Evolutionary conservation across 1,140 invertebrate genomes (phyloP), one percentile per base, ranked within the genome.

Genomic region (Leptinotarsa undecemlineata): DNA sequence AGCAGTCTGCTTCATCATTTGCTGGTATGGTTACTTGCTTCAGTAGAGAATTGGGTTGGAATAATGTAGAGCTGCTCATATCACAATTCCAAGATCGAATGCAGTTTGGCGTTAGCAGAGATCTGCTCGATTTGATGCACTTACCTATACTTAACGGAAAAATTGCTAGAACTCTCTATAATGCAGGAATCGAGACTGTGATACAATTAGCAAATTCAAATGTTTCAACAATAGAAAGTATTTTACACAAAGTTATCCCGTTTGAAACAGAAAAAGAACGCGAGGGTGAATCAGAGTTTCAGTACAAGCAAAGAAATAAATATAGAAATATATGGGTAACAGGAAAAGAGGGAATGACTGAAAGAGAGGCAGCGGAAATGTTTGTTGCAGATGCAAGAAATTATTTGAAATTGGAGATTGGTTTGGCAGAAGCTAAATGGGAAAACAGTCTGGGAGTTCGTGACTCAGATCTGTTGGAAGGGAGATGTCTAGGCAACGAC

Each of bases 1-100:
- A 99, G 86, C 96, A 98, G 84, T 92, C 94, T 67, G 92, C 97
- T n/a, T 92, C 97, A 42, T 97, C 96, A 33, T 98, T 98, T 91
- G 96, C 98, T 69, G 97, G 96, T 91, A 89, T 85, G 82, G 82
- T 81, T 21, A 83, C 81, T 13, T 75, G 81, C 13, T 84, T 84
- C 71, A 77, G 96, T 87, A 90, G 91, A 79, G 91, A 96, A 67
- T 86, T 99, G n/a, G 94, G 96, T 3, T 99, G 97, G 97, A 90
- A 90, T 71, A 96, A 92, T 82, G 87, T 99, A 72, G 94, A 98
- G 85, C 86, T 97, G 47, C 86, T 99, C 3, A 89, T 99, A 15
- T 91, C 92, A 5, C 94, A 98, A 85, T 99, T 99, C 86, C 95
- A 98, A 88, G 91, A 94, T 78, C 91, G 98, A 19, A 87, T 99